phyloP scores from a whole-genome alignment of 2,113 vertebrate species.

The Acanthisitta chloris region DNA sequence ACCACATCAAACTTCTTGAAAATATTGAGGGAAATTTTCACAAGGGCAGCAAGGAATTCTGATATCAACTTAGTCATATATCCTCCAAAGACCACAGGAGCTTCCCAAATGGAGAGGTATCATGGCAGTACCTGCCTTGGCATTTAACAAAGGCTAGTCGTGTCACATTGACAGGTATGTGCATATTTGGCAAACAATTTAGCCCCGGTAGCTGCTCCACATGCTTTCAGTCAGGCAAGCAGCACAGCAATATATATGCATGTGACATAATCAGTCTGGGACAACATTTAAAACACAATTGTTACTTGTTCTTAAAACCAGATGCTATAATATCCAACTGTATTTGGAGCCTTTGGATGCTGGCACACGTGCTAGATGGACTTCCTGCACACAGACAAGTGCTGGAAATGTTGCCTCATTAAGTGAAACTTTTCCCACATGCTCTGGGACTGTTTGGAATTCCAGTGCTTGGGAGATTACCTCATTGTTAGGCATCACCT shows the following conservation, averaged over 20 bases:
- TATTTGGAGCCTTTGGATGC: background rate
- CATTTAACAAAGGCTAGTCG: background rate
- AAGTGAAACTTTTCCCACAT: background rate
- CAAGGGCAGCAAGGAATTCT: background rate
- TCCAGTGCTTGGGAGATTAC: background rate
- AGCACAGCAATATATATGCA: background rate
- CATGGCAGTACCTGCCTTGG: background rate
- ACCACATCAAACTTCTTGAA: background rate
- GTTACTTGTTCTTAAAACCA: background rate
- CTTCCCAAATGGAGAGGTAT: background rate
- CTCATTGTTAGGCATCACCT: constrained; percentile 8
- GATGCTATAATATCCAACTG: background rate
- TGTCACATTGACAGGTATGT: background rate
- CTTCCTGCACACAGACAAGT: background rate
- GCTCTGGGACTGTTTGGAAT: constrained; percentile 23
- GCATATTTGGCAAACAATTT: background rate
- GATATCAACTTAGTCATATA: background rate
- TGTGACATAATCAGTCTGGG: background rate
- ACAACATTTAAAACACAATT: background rate
- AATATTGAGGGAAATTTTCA: background rate
- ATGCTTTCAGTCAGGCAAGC: background rate
- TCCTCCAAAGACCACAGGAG: background rate
- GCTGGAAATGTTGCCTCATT: constrained; percentile 22
- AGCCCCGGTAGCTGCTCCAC: background rate
- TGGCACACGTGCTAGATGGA: background rate